These are phyloP conservation scores for Gallinago jamesoni DNA, from an alignment of 2,113 vertebrate genomes.

Conservation along the genomic window DNA sequence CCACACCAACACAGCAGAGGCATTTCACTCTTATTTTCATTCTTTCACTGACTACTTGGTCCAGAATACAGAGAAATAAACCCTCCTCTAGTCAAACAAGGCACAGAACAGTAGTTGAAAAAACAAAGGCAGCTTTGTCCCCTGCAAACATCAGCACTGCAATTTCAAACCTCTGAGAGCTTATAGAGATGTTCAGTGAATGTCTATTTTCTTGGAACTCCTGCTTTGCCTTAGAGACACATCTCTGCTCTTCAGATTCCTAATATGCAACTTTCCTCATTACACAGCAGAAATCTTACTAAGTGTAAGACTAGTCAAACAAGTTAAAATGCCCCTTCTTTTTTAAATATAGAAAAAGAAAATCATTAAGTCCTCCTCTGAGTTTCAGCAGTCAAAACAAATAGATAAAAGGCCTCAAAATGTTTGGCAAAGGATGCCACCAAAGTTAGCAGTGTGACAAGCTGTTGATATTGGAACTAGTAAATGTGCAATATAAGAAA, in stretches of 20 bases:
- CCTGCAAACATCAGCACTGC: background rate
- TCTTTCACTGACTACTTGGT: background rate
- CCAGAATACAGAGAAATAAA: background rate
- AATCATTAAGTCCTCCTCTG: background rate
- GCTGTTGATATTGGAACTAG: background rate
- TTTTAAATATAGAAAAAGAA: background rate
- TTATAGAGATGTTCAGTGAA: background rate
- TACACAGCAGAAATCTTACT: background rate
- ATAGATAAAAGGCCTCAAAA: background rate
- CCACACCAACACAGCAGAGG: background rate
- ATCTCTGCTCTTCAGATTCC: background rate
- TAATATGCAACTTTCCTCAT: background rate
- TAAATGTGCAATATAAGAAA: background rate
- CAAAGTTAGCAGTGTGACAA: background rate
- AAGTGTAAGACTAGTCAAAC: background rate
- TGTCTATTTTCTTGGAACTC: background rate
- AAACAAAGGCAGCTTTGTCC: background rate
- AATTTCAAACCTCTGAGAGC: background rate
- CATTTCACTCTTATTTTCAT: background rate
- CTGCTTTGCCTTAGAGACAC: background rate
- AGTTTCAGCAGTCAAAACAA: background rate
- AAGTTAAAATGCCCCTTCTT: background rate
- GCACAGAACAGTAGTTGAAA: background rate
- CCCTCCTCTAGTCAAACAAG: background rate
- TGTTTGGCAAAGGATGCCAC: background rate